Conservation (phyloP, 1,140 invertebrate genomes). For the Lepidurus apus region DNA sequence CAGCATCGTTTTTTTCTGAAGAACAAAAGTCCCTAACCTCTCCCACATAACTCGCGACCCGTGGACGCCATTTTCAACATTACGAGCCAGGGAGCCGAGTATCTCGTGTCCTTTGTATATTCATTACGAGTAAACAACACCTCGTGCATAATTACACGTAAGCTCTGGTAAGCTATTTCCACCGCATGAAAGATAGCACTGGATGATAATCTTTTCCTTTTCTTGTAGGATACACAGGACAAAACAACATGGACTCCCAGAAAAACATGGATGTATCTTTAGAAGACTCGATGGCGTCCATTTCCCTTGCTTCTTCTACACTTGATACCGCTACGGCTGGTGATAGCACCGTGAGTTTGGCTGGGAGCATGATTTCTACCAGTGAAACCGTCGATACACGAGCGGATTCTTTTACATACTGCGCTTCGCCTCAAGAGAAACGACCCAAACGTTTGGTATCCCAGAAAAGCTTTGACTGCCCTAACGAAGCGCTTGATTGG, state of each 20-base stretch:
- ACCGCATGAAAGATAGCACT: neutral
- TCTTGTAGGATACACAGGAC: neutral
- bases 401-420: neutral
- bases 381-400: neutral
- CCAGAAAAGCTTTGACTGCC: neutral
- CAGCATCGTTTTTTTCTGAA: too few species aligned
- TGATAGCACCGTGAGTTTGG: neutral
- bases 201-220: neutral
- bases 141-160: neutral
- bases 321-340: neutral
- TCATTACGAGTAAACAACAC: neutral
- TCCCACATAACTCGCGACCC: neutral
- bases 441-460: neutral
- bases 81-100: neutral
- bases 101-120: neutral
- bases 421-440: neutral
- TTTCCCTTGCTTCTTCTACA: neutral
- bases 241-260: neutral
- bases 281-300: slow-evolving; percentile 8
- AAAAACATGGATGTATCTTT: neutral
- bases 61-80: neutral
- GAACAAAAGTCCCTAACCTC: too few species aligned
- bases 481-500: neutral
- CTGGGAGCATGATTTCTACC: neutral
- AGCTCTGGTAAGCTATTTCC: slow-evolving; percentile 1